These are phyloP conservation scores for Lepisosteus oculatus DNA, from an alignment of 2,113 vertebrate genomes.

Conservation along the genomic window DNA sequence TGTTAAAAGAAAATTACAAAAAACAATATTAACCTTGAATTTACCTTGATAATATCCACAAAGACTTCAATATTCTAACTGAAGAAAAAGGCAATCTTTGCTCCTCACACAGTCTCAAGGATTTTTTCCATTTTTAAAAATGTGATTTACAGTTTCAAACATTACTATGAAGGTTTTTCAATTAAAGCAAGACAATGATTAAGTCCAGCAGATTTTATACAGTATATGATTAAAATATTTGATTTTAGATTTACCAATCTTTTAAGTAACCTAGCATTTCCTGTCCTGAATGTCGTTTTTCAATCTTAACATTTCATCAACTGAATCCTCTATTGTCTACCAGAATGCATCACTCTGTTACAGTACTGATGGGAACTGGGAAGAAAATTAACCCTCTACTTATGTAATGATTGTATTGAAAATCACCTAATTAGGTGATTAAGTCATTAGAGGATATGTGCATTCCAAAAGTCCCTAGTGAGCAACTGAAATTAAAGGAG, in stretches of 20 bases:
- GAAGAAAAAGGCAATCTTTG: too few relatives aligned
- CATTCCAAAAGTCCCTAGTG: slow-evolving; percentile 76
- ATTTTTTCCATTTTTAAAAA: too few relatives aligned
- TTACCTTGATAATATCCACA: too few relatives aligned
- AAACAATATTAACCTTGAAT: too few relatives aligned
- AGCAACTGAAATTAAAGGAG: slow-evolving; percentile 79
- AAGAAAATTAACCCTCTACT: slow-evolving; percentile 74
- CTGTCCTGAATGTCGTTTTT: slow-evolving; percentile 52
- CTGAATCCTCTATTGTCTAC: slow-evolving; percentile 39
- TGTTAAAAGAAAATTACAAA: too few relatives aligned
- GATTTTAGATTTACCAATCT: slow-evolving; percentile 23
- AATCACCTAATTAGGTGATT: slow-evolving; percentile 91
- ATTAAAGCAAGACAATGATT: too few relatives aligned
- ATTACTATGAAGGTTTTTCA: too few relatives aligned
- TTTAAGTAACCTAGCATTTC: slow-evolving; percentile 44
- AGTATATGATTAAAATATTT: slow-evolving; percentile 46
- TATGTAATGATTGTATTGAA: slow-evolving; percentile 71
- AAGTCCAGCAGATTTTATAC: too few relatives aligned
- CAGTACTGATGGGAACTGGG: slow-evolving; percentile 58
- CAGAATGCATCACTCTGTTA: slow-evolving; percentile 55
- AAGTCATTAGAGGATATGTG: slow-evolving; percentile 83
- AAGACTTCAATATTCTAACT: too few relatives aligned
- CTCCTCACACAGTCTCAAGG: too few relatives aligned
- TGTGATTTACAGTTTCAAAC: too few relatives aligned
- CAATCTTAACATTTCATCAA: slow-evolving; percentile 59